A percentile compares a stretch with the other conserved stretches of the same genome.
phyloP scores from a whole-genome alignment of 2,888 invertebrate genomes.

The Sycophila texana region DNA sequence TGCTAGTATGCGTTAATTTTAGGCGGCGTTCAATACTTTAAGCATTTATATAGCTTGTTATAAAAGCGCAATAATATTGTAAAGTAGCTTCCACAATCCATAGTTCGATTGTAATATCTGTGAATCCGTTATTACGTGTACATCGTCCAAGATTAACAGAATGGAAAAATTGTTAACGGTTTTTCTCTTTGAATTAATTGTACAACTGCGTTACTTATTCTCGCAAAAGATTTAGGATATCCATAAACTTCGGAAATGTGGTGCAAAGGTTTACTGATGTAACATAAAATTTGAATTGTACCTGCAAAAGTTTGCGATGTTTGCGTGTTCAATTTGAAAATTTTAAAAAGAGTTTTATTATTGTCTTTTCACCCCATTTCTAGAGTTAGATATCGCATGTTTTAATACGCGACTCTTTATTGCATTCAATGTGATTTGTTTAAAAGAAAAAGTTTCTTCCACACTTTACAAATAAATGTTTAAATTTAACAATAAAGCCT shows the following conservation, averaged over 20 bases:
- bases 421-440: slow-evolving; percentile 41
- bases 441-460: slow-evolving; percentile 43
- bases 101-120: slow-evolving; percentile 51
- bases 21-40: slow-evolving; percentile 53
- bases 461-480: slow-evolving; percentile 56
- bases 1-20: slow-evolving; percentile 56
- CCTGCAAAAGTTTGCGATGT: slow-evolving; percentile 26
- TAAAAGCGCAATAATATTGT: slow-evolving; percentile 55
- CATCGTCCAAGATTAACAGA: slow-evolving; percentile 19
- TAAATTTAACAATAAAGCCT: slow-evolving; percentile 29
- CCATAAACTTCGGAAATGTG: slow-evolving; percentile 35
- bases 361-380: slow-evolving; percentile 47
- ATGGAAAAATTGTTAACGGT: background rate
- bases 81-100: slow-evolving; percentile 57
- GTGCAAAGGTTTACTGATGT: slow-evolving; percentile 37
- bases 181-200: no score
- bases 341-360: slow-evolving; percentile 35
- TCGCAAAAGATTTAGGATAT: background rate
- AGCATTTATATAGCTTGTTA: slow-evolving; percentile 55
- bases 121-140: slow-evolving; percentile 49
- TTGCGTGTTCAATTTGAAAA: slow-evolving; percentile 26
- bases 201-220: background rate
- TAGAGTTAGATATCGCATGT: slow-evolving; percentile 19
- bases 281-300: slow-evolving; percentile 43
- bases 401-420: slow-evolving; percentile 35